Conservation (phyloP, 2,888 invertebrate genomes). For the Luperina testacea region DNA sequence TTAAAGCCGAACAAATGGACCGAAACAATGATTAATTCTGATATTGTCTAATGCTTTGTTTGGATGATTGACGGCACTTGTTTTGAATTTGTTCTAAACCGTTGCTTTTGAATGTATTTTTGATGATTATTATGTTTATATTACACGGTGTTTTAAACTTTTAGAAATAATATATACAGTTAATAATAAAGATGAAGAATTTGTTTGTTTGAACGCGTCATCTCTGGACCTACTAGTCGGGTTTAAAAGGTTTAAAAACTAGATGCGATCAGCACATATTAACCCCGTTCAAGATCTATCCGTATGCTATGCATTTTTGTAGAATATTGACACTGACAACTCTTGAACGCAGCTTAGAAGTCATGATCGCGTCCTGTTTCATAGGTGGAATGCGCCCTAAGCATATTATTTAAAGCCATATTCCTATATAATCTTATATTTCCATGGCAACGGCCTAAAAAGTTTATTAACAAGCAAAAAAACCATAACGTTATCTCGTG, state of each 20-base stretch:
- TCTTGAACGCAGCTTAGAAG: background rate
- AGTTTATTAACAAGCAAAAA: constrained; percentile 40
- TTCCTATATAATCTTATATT: background rate
- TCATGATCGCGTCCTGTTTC: background rate
- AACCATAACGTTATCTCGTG: constrained; percentile 22
- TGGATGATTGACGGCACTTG: constrained; percentile 23
- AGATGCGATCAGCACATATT: background rate
- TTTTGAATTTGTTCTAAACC: constrained; percentile 25
- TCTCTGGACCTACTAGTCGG: too few relatives aligned
- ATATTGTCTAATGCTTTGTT: constrained; percentile 34
- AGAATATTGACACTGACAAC: background rate
- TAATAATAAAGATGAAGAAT: background rate
- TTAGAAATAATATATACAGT: background rate
- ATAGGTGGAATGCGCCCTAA: background rate
- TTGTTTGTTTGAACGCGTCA: background rate
- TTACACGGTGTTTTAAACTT: background rate
- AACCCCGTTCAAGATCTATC: background rate
- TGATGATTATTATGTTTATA: background rate
- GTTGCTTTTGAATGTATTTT: background rate
- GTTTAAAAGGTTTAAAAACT: too few relatives aligned
- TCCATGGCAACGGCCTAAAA: constrained; percentile 1
- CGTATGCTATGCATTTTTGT: background rate
- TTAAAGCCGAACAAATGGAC: constrained; percentile 41
- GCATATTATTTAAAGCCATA: background rate
- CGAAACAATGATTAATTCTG: constrained; percentile 43